phyloP scores from a whole-genome alignment of 2,888 invertebrate genomes.

The Periphyllus acericola region DNA sequence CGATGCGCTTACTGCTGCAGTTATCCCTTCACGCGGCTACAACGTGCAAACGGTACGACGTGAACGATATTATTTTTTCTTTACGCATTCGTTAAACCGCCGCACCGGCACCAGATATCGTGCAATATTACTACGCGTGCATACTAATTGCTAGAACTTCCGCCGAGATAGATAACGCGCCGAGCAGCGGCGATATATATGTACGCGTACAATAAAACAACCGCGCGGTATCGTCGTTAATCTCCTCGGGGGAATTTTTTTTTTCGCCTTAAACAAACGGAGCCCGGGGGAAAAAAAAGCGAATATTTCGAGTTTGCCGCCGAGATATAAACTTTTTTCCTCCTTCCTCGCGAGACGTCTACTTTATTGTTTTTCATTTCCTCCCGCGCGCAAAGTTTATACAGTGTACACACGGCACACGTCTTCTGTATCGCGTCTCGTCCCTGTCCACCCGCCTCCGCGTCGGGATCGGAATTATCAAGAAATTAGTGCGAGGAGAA shows the following conservation, averaged over 20 bases:
- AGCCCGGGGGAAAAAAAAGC: background rate
- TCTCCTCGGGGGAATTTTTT: slow-evolving; percentile 35
- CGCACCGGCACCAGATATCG: background rate
- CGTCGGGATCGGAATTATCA: slow-evolving; percentile 54
- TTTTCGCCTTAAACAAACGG: slow-evolving; percentile 18
- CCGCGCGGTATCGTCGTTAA: slow-evolving; percentile 43
- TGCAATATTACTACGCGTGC: background rate
- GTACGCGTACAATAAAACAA: slow-evolving; percentile 29
- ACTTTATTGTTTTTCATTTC: slow-evolving; percentile 62
- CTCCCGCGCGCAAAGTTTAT: slow-evolving; percentile 21
- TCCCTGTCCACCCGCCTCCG: background rate
- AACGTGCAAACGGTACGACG: no score
- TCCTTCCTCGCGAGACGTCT: slow-evolving; percentile 12
- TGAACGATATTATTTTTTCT: background rate
- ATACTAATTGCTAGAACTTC: slow-evolving; percentile 23
- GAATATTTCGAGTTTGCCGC: slow-evolving; percentile 45
- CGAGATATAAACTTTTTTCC: slow-evolving; percentile 56
- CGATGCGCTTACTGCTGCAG: no score
- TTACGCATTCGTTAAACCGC: background rate
- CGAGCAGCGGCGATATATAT: background rate
- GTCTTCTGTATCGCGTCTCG: background rate
- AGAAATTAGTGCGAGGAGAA: slow-evolving; percentile 54
- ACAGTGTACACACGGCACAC: background rate
- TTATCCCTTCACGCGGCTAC: no score
- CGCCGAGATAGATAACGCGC: slow-evolving; percentile 17